Conservation (phyloP, 2,888 invertebrate genomes). For the Drosophila tanythrix region DNA sequence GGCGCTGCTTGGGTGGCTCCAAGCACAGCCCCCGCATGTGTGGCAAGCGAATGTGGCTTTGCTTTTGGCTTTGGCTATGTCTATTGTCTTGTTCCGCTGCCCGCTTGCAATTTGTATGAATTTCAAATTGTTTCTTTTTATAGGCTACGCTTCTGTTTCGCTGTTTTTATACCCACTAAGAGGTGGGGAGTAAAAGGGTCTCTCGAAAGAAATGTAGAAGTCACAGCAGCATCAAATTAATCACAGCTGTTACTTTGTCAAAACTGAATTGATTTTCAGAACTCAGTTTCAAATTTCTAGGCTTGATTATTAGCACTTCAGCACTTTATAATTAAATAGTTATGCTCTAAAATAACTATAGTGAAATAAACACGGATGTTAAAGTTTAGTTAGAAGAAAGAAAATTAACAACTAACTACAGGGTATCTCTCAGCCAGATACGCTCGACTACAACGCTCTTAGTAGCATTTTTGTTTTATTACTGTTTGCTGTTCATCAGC, state of each 20-base stretch:
- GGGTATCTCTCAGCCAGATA: neutral
- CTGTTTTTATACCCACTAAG: conserved; percentile 1
- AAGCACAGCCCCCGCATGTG: conserved; percentile 50
- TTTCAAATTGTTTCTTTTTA: conserved; percentile 59
- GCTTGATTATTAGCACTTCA: neutral
- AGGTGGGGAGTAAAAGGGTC: neutral
- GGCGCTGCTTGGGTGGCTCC: conserved; percentile 68
- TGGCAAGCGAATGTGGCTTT: conserved; percentile 16
- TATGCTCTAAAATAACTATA: neutral
- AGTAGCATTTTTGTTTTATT: conserved; percentile 12
- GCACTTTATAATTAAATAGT: no score
- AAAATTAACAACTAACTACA: neutral
- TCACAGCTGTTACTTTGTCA: rapidly evolving
- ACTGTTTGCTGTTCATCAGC: conserved; percentile 28
- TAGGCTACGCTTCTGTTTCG: conserved; percentile 29
- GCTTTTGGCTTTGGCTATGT: conserved; percentile 25
- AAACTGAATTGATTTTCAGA: neutral
- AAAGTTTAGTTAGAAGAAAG: neutral
- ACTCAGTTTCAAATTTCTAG: neutral
- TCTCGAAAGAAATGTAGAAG: neutral
- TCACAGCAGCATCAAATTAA: neutral
- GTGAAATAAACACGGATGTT: neutral
- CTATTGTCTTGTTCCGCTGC: conserved; percentile 52
- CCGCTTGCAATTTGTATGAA: conserved; percentile 79
- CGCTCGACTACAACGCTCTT: neutral